Evolutionary conservation across 2,113 vertebrate genomes (phyloP).

Genomic region (Morone saxatilis): DNA sequence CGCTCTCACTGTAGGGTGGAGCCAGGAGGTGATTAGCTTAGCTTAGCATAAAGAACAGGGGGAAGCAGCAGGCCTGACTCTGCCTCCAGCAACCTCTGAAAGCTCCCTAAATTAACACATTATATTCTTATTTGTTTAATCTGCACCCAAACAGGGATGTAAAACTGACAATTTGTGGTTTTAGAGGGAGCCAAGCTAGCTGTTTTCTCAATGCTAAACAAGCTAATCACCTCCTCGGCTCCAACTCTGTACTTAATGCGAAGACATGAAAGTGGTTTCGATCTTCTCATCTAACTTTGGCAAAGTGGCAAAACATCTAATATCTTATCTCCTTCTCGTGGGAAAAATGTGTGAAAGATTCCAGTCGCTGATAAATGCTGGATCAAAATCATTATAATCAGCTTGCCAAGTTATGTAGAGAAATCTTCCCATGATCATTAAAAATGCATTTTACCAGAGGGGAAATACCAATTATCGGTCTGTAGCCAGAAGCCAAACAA

Average conservation of each 20-base stretch:
- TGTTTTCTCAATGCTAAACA: not conserved
- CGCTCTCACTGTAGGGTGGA: not conserved
- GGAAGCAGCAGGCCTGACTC: not conserved
- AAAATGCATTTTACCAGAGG: slow-evolving; percentile 34
- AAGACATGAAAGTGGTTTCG: not conserved
- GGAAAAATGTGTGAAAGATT: not conserved
- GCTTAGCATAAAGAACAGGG: not conserved
- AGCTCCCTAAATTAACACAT: not conserved
- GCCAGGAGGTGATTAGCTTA: not conserved
- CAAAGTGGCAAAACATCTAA: not conserved
- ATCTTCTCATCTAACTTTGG: not conserved
- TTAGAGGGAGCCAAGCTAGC: not conserved
- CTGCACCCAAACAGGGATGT: not conserved
- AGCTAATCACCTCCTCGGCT: not conserved
- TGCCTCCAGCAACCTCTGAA: not conserved
- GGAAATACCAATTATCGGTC: slow-evolving; percentile 27
- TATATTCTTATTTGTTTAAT: not conserved
- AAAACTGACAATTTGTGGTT: not conserved
- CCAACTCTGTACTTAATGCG: not conserved
- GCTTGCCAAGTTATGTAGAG: not conserved
- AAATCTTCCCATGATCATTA: slow-evolving; percentile 35
- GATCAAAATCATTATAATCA: slow-evolving; percentile 18
- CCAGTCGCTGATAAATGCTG: not conserved
- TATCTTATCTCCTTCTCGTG: not conserved
- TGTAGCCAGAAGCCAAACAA: slow-evolving; percentile 33